Percentiles rank a stretch among this genome's conserved stretches.
Conservation (phyloP, 2,113 vertebrate species). For the Melanotaenia duboulayi region DNA sequence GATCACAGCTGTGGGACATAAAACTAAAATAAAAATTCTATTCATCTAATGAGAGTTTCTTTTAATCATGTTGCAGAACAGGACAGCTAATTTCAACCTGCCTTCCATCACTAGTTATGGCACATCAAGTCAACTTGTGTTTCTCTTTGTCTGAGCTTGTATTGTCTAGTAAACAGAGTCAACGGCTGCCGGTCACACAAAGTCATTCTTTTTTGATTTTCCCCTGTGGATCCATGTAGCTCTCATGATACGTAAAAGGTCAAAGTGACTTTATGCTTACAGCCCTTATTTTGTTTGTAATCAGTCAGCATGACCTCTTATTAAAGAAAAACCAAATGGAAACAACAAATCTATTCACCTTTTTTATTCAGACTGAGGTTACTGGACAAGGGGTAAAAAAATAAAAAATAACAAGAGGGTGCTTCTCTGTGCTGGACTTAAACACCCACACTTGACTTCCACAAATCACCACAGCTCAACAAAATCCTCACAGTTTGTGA, state of each 20-base stretch:
- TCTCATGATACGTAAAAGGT: neutral
- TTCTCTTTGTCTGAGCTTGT: neutral
- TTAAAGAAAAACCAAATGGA: slow-evolving; percentile 18
- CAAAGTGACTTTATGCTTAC: slow-evolving; percentile 18
- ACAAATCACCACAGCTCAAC: neutral
- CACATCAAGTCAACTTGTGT: neutral
- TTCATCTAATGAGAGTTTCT: neutral
- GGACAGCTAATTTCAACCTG: neutral
- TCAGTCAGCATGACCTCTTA: neutral
- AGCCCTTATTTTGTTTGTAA: slow-evolving; percentile 32
- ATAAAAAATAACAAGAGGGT: slow-evolving; percentile 25
- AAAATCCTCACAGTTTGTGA: neutral
- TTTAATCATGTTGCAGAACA: neutral
- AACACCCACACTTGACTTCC: slow-evolving; percentile 19
- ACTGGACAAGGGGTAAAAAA: slow-evolving; percentile 15
- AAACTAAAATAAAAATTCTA: slow-evolving; percentile 3
- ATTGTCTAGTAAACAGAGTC: neutral
- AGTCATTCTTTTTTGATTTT: slow-evolving; percentile 15
- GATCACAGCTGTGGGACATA: neutral
- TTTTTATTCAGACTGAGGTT: neutral
- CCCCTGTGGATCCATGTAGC: neutral
- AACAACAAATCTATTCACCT: slow-evolving; percentile 17
- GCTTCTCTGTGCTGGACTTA: neutral
- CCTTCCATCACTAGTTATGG: neutral
- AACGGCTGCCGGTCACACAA: slow-evolving; percentile 14